Evolutionary conservation across 2,797 vertebrate genomes (phyloP).

Genomic region (Spondyliosoma cantharus): DNA sequence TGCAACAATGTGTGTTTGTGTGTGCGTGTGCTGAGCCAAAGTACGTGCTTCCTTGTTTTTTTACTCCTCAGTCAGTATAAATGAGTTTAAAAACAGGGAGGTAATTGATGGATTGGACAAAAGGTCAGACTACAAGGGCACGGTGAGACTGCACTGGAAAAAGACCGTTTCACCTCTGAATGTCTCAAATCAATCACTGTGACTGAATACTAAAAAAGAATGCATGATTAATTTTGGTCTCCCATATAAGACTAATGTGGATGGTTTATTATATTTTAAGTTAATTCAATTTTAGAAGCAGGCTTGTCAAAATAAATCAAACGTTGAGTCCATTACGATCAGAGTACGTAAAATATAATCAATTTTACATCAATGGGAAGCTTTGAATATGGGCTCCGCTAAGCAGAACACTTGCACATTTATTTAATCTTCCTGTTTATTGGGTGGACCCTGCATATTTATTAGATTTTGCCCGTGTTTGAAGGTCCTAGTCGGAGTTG

Average conservation of each 20-base stretch:
- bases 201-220: conserved; percentile 59
- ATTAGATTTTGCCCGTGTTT: conserved; percentile 30
- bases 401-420: no score
- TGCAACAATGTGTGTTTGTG: conserved; percentile 14
- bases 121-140: conserved; percentile 77
- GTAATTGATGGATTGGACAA: conserved; percentile 76
- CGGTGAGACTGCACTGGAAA: conserved; percentile 61
- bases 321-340: conserved; percentile 1
- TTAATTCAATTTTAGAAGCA: conserved; percentile 25
- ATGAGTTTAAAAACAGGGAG: conserved; percentile 62
- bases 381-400: background rate
- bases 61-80: conserved; percentile 48
- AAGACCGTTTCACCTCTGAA: conserved; percentile 68
- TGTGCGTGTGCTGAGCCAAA: conserved; percentile 13
- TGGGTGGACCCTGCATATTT: background rate
- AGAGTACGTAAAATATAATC: conserved; percentile 2
- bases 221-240: conserved; percentile 53
- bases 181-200: conserved; percentile 73
- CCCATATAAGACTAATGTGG: conserved; percentile 16
- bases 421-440: background rate
- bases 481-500: conserved; percentile 23
- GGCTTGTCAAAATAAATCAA: background rate
- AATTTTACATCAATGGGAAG: conserved; percentile 15
- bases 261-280: conserved; percentile 23
- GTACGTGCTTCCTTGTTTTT: conserved; percentile 14